Evolutionary conservation across 2,113 vertebrate genomes (phyloP), one percentile per base, ranked within the genome.

Genomic region (Epinephelus cyanopodus): DNA sequence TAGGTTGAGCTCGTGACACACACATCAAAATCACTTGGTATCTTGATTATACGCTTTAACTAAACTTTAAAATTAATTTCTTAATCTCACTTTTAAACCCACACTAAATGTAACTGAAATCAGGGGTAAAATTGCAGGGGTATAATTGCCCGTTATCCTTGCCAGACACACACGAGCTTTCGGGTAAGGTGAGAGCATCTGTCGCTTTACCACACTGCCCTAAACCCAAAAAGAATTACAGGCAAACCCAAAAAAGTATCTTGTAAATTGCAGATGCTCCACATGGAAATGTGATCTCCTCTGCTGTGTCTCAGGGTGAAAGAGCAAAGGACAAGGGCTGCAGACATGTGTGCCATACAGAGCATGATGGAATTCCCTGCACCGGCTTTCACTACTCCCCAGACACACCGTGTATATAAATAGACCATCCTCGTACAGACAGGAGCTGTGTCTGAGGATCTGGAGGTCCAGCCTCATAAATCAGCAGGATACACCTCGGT

Each of bases 221-320:
- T 83, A 58, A 79, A 81, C 61, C 33, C 23, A 71, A 66, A 77
- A 67, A 63, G 47, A 74, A 74, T 83, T 77, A 75, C 69, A 85
- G 13, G 62, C 77, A 75, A 89, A 42, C 25, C 48, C 61, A 50
- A 58, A 75, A 86, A 79, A 78, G 71, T 25, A 45, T 89, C 74
- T 84, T 82, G 83, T 85, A 84, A 91, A 84, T 29, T 73, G 76
- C 68, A 84, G 79, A 84, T 13, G 74, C 79, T 63, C 52, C 84
- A 80, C 79, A 84, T 83, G 82, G 90, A 92, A 92, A 93, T 81
- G 89, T 74, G 83, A 93, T 90, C 82, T 83, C 52, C 69, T 84
- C 71, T 18, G 61, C 63, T 10, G 25, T 56, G 65, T 70, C 60
- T 62, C 50, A 13, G 78, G 88, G 81, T 89, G 81, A 90, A 83